Evolutionary conservation across 1,140 invertebrate genomes (phyloP).

Genomic region (Hyposmocoma kahamanoa): DNA sequence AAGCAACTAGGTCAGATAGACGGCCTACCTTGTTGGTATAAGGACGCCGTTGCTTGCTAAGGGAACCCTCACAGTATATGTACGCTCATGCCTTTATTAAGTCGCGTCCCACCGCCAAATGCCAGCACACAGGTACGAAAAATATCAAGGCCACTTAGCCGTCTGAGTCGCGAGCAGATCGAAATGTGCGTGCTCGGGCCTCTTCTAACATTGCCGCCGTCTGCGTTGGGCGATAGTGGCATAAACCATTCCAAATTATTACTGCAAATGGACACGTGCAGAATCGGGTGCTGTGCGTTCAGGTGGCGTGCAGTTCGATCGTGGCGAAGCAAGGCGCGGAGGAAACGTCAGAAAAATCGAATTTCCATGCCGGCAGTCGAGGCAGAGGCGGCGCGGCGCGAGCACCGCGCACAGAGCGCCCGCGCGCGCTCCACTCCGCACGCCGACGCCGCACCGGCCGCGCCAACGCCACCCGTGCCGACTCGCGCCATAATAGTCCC

Average conservation of each 20-base stretch:
- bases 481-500: slow-evolving; percentile 18
- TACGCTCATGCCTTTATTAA: no score
- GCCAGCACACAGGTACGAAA: slow-evolving; percentile 6
- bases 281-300: slow-evolving; percentile 52
- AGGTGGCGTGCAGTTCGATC: slow-evolving; percentile 66
- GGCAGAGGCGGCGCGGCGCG: slow-evolving; percentile 62
- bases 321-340: slow-evolving; percentile 62
- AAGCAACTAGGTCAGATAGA: slow-evolving; percentile 1
- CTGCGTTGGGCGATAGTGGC: slow-evolving; percentile 37
- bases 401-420: slow-evolving; percentile 56
- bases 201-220: slow-evolving; percentile 31
- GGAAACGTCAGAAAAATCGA: slow-evolving; percentile 72
- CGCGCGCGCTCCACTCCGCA: slow-evolving; percentile 38
- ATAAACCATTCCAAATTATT: slow-evolving; percentile 51
- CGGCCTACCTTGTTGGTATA: no score
- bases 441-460: slow-evolving; percentile 12
- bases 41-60: no score
- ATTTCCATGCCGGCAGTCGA: slow-evolving; percentile 69
- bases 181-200: slow-evolving; percentile 37
- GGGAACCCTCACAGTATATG: no score
- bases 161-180: slow-evolving; percentile 25
- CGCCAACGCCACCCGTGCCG: slow-evolving; percentile 13
- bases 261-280: slow-evolving; percentile 53
- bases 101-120: neutral
- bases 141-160: slow-evolving; percentile 22